phyloP scores from a whole-genome alignment of 1,140 invertebrate species.

The Cheumatopsyche charites region DNA sequence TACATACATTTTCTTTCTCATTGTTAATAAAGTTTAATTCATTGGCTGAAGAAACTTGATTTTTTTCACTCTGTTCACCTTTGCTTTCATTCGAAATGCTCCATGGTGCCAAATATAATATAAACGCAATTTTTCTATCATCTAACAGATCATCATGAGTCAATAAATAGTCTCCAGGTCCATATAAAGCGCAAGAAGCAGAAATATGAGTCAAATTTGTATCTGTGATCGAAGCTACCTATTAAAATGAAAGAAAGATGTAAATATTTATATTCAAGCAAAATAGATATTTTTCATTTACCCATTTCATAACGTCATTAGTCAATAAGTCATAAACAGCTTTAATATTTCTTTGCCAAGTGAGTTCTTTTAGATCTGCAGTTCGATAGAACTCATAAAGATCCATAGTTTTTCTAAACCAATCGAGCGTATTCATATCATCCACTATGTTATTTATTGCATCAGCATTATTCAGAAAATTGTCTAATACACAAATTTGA shows the following conservation, averaged over 20 bases:
- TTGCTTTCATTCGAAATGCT: slow-evolving; percentile 17
- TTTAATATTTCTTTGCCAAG: slow-evolving; percentile 61
- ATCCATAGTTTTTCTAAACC: slow-evolving; percentile 70
- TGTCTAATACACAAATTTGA: slow-evolving; percentile 64
- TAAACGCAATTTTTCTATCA: slow-evolving; percentile 74
- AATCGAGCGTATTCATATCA: slow-evolving; percentile 69
- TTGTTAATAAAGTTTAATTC: background rate
- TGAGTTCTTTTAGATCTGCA: slow-evolving; percentile 65
- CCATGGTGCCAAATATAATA: slow-evolving; percentile 70
- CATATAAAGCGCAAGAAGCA: slow-evolving; percentile 74
- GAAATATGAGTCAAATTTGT: slow-evolving; percentile 68
- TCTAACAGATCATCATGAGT: slow-evolving; percentile 76
- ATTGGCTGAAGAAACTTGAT: background rate
- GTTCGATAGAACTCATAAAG: slow-evolving; percentile 76
- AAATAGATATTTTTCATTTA: slow-evolving; percentile 44
- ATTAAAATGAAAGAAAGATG: slow-evolving; percentile 31
- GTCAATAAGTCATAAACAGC: slow-evolving; percentile 64
- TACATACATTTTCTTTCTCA: slow-evolving; percentile 9
- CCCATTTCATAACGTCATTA: slow-evolving; percentile 65
- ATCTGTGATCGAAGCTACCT: slow-evolving; percentile 66
- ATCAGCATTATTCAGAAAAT: slow-evolving; percentile 62
- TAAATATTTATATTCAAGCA: slow-evolving; percentile 6
- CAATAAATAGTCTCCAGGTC: slow-evolving; percentile 72
- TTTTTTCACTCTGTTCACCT: background rate
- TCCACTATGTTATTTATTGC: slow-evolving; percentile 66